Conservation (phyloP, 2,888 invertebrate genomes). For the Trichopria drosophilae region DNA sequence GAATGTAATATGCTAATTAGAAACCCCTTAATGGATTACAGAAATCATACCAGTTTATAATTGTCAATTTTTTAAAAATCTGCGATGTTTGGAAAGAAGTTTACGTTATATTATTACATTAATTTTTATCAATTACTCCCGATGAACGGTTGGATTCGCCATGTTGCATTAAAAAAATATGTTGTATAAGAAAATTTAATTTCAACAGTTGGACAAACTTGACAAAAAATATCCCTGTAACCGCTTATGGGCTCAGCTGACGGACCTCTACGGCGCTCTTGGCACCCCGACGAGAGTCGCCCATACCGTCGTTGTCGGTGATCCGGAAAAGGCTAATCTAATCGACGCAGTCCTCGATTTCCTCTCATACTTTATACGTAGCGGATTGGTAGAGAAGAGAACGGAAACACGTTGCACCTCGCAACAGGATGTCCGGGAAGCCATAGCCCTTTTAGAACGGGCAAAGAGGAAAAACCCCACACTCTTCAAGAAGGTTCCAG, state of each 20-base stretch:
- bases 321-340: slow-evolving; percentile 65
- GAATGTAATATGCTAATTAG: too few species aligned
- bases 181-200: neutral
- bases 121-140: slow-evolving; percentile 4
- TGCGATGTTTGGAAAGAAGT: too few species aligned
- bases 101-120: too few species aligned
- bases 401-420: slow-evolving; percentile 43
- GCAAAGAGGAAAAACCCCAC: slow-evolving; percentile 40
- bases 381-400: slow-evolving; percentile 49
- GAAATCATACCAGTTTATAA: too few species aligned
- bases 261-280: slow-evolving; percentile 83
- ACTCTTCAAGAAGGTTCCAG: slow-evolving; percentile 28
- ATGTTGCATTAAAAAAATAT: neutral
- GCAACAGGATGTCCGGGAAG: slow-evolving; percentile 48
- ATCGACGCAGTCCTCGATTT: slow-evolving; percentile 76
- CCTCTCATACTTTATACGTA: slow-evolving; percentile 80
- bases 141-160: neutral
- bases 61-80: slow-evolving; percentile 3
- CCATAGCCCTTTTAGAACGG: slow-evolving; percentile 43
- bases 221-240: slow-evolving; percentile 76
- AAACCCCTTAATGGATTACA: too few species aligned
- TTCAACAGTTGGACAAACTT: slow-evolving; percentile 58
- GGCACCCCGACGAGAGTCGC: slow-evolving; percentile 77
- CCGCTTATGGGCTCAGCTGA: slow-evolving; percentile 87
- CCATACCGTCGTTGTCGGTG: slow-evolving; percentile 77